phyloP scores from a whole-genome alignment of 1,140 invertebrate species.

The Triops longicaudatus region DNA sequence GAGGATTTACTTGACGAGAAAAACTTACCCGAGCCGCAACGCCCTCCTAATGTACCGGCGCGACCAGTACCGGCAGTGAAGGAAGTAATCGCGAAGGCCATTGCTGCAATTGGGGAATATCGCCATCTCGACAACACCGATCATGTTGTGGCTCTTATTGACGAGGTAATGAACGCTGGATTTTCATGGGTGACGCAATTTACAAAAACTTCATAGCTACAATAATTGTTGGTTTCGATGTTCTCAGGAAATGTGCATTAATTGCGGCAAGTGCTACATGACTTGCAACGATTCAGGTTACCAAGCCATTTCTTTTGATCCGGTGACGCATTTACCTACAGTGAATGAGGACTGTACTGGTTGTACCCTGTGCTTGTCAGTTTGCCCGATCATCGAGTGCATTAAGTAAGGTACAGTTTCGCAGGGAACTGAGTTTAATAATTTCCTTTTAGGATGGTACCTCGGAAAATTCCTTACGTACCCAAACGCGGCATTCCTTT shows the following conservation, averaged over 20 bases:
- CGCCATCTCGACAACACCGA: conserved; percentile 73
- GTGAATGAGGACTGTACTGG: conserved; percentile 95
- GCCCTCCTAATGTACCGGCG: conserved; percentile 32
- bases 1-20: conserved; percentile 38
- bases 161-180: conserved; percentile 65
- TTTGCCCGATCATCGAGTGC: conserved; percentile 97
- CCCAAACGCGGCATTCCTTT: conserved; percentile 56
- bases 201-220: no score
- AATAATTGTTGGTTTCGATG: not conserved
- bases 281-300: conserved; percentile 97
- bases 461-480: conserved; percentile 64
- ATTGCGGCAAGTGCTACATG: conserved; percentile 99
- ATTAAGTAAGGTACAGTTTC: conserved; percentile 62
- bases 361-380: conserved; percentile 86
- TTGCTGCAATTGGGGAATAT: conserved; percentile 71
- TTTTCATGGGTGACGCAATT: no score
- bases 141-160: conserved; percentile 93
- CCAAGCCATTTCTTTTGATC: conserved; percentile 91
- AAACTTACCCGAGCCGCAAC: conserved; percentile 20
- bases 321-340: conserved; percentile 77
- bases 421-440: conserved; percentile 16
- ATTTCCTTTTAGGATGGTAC: conserved; percentile 61
- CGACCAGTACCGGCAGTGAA: conserved; percentile 49
- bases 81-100: conserved; percentile 69
- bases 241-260: conserved; percentile 95